Evolutionary conservation across 2,113 vertebrate species (phyloP), one percentile per base, ranked within the genome.

Genomic region (Corythornis madagascariensis): DNA sequence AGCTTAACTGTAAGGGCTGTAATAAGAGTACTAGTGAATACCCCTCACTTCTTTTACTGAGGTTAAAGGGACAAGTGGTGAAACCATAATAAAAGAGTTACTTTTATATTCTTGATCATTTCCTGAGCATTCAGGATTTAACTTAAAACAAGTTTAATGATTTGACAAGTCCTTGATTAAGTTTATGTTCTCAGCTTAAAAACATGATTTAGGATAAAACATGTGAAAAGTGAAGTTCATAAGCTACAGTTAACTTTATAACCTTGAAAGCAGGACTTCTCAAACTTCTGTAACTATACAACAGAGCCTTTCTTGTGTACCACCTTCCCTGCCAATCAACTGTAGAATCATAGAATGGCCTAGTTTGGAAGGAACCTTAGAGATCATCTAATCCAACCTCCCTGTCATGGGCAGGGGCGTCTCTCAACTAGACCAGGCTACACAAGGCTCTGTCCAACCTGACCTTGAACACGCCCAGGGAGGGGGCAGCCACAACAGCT

Each of bases 181-280:
- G 13, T 78, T 90, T 92, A 70, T 47, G 42, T 78, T 93, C 78
- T 94, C 38, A 65, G 7, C 12, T 57, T 83, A 77, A 89, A 96
- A 90, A n/a, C 55, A 20, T 3, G 13, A 16, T 88, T 53, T 81
- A 70, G 42, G 26, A 55, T 14, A 42, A 73, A 33, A 53, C 10
- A 10, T 9, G 21, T 57, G n/a, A 76, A 57, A 86, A 72, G 25
- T 19, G 24, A 50, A 52, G 11, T 16, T 77, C 77, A 73, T 94
- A 92, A 26, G 16, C 17, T 60, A 1, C 9, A 26, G 8, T 61
- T 88, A 86, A 74, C 55, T 83, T 90, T 25, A 38, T 47, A 70
- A 52, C 22, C 42, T 85, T 66, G 73, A 76, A 91, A 70, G 48
- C 8, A 13, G 26, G 40, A 63, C 7, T 73, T 60, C 69, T 76